Conservation (phyloP, 2,797 vertebrate genomes). For the Anniella stebbinsi region DNA sequence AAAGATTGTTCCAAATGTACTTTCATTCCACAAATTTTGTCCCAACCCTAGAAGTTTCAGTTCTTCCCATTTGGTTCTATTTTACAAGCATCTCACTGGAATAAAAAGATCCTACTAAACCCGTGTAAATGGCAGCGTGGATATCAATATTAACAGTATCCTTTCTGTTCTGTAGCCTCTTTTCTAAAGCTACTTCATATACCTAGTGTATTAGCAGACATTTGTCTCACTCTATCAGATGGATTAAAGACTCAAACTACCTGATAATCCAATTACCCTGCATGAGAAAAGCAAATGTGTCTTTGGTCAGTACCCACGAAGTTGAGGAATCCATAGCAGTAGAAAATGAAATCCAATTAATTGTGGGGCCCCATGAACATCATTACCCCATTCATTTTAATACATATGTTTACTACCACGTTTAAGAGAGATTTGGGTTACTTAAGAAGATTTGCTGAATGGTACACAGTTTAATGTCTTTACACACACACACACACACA, state of each 20-base stretch:
- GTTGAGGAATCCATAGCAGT: constrained; percentile 66
- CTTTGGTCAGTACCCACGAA: constrained; percentile 67
- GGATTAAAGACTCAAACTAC: constrained; percentile 74
- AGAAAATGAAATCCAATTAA: constrained; percentile 78
- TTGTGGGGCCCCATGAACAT: constrained; percentile 60
- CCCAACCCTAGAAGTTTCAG: not conserved
- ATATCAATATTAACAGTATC: not conserved
- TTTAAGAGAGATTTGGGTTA: constrained; percentile 61
- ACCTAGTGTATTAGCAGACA: constrained; percentile 63
- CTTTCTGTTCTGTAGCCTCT: constrained; percentile 48
- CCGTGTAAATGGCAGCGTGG: not conserved
- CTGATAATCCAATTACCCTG: constrained; percentile 76
- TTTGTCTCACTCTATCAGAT: constrained; percentile 73
- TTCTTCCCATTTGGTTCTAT: not conserved
- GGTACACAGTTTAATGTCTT: constrained; percentile 30
- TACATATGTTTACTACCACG: constrained; percentile 52
- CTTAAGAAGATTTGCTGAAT: constrained; percentile 55
- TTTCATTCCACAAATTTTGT: not conserved
- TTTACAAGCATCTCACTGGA: not conserved
- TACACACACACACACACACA: constrained; percentile 35
- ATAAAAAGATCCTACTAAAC: not conserved
- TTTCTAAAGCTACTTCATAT: constrained; percentile 62
- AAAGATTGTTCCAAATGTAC: not conserved
- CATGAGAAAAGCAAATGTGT: constrained; percentile 72
- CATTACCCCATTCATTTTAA: constrained; percentile 66